Evolutionary conservation across 2,888 invertebrate species (phyloP).

Genomic region (Xestia ashworthii): DNA sequence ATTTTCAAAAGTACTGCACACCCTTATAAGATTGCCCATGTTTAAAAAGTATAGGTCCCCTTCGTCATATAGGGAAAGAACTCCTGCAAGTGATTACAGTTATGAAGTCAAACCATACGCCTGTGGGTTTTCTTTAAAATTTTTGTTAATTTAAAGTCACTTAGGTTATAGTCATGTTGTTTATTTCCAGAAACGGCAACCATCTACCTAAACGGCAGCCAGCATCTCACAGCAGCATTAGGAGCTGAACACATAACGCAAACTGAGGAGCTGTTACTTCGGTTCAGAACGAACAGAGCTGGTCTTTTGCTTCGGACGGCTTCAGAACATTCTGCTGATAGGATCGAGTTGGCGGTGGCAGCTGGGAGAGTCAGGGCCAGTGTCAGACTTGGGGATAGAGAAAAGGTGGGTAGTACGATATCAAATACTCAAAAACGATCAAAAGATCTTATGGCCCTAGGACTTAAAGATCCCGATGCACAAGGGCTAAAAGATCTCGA

Average conservation of each 20-base stretch:
- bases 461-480: background rate
- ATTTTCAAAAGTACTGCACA: no score
- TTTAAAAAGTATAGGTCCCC: no score
- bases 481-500: background rate
- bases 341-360: constrained; percentile 96
- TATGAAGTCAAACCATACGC: background rate
- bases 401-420: constrained; percentile 91
- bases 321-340: constrained; percentile 94
- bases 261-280: constrained; percentile 96
- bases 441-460: background rate
- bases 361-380: constrained; percentile 96
- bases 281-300: constrained; percentile 96
- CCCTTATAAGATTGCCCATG: no score
- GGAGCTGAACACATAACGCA: constrained; percentile 95
- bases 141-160: background rate
- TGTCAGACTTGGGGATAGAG: constrained; percentile 95
- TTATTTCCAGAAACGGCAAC: constrained; percentile 95
- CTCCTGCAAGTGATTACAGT: background rate
- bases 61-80: background rate
- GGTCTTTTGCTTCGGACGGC: constrained; percentile 95
- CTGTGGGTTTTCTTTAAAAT: no score
- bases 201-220: constrained; percentile 96
- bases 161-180: background rate
- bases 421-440: background rate
- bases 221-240: constrained; percentile 95